Evolutionary conservation across 2,113 vertebrate genomes (phyloP), one percentile per base, ranked within the genome.

Genomic region (Catharus bicknelli): DNA sequence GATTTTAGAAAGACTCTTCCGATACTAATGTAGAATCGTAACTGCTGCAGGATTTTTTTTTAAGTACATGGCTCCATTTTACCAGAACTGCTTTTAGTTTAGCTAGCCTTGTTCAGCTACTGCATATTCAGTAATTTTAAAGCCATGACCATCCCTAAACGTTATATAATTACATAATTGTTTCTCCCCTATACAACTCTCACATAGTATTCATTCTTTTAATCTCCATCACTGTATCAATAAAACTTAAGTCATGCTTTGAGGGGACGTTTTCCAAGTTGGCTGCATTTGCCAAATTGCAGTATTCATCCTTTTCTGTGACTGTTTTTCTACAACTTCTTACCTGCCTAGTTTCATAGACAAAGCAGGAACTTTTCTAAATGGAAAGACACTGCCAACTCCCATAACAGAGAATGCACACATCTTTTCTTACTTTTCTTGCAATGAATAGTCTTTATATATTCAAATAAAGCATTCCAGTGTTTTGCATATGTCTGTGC

Each of bases 401-500:
- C 57, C 17, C 27, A 47, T 9, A 61, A 83, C 0, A 4, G 5
- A 73, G 19, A 90, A 83, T 1, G 5, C 1, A 18, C 9, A 14
- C 7, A 20, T 47, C 42, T 77, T 38, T 43, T 82, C 48, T 59
- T 64, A 73, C 3, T 13, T 34, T 50, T 80, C 63, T 23, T 74
- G 30, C 20, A 58, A 61, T n/a, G 32, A 85, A 9, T 20, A 59
- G 48, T 19, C 22, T 26, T 45, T 36, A 38, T 4, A 23, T 6
- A 87, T 32, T 55, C 79, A 67, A 70, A 69, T 29, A 68, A 66
- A 69, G 38, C 38, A 86, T 34, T 76, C 36, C 36, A 66, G 16
- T 29, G 22, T 54, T 81, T 40, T 26, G 15, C 0, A 0, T 32
- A 16, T 10, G 7, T 26, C n/a, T 64, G 1, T 34, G n/a, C 16